Conservation (phyloP, 2,113 vertebrate species). For the Nyctibius bracteatus region DNA sequence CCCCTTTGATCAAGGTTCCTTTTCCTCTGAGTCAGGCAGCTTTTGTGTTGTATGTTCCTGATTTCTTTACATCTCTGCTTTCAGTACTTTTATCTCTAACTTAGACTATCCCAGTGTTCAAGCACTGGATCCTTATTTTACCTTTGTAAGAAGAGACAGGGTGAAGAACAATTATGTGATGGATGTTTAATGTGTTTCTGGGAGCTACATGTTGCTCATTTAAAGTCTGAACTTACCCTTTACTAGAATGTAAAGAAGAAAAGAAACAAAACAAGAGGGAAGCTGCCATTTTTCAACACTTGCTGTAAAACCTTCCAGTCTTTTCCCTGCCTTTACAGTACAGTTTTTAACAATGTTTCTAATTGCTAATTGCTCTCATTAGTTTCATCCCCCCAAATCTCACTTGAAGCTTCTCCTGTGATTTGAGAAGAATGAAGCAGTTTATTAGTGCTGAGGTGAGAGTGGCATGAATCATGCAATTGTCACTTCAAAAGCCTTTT, state of each 20-base stretch:
- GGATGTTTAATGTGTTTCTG: not conserved
- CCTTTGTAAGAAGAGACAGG: not conserved
- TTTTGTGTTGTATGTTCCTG: not conserved
- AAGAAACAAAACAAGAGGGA: not conserved
- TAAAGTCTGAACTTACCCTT: not conserved
- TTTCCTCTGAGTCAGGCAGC: not conserved
- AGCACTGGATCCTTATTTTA: not conserved
- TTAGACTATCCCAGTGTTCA: not conserved
- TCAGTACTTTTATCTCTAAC: not conserved
- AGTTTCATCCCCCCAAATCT: not conserved
- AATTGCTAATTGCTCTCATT: not conserved
- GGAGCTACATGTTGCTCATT: not conserved
- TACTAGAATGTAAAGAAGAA: not conserved
- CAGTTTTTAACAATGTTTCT: not conserved
- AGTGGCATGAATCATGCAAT: not conserved
- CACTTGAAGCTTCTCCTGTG: not conserved
- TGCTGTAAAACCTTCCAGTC: not conserved
- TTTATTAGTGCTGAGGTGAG: not conserved
- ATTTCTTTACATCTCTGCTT: conserved; percentile 1
- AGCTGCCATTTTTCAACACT: not conserved
- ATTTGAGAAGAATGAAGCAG: not conserved
- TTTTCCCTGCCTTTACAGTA: not conserved
- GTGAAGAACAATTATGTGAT: not conserved
- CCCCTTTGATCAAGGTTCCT: not conserved
- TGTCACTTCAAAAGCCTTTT: not conserved